phyloP scores from a whole-genome alignment of 2,797 vertebrate genomes.

The Sarcophilus harrisii region DNA sequence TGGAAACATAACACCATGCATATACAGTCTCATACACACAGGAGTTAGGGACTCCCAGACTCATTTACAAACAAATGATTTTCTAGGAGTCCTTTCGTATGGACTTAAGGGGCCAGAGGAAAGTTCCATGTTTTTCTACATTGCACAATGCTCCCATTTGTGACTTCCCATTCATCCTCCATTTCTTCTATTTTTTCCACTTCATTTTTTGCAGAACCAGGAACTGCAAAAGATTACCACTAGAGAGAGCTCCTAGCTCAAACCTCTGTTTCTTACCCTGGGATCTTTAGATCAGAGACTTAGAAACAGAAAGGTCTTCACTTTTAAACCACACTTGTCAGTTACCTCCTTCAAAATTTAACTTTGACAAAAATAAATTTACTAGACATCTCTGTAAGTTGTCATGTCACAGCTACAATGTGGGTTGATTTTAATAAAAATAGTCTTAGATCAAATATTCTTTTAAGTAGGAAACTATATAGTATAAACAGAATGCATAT shows the following conservation, averaged over 20 bases:
- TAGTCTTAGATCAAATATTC: slow-evolving; percentile 27
- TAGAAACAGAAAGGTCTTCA: neutral
- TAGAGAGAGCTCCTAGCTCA: neutral
- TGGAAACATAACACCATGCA: neutral
- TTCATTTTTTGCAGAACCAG: neutral
- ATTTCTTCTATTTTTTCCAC: neutral
- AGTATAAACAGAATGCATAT: neutral
- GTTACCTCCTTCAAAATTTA: slow-evolving; percentile 58
- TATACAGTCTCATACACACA: neutral
- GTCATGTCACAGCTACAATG: neutral
- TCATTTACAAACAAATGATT: neutral
- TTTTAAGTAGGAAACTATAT: slow-evolving; percentile 35
- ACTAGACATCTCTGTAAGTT: slow-evolving; percentile 55
- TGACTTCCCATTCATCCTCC: neutral
- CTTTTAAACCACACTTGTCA: slow-evolving; percentile 15
- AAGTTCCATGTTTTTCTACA: neutral
- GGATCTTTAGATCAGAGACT: neutral
- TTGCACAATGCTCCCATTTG: neutral
- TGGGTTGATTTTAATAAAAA: slow-evolving; percentile 54
- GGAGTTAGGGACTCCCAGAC: neutral
- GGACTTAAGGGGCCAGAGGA: neutral
- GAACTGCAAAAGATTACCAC: neutral
- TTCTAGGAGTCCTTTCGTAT: neutral
- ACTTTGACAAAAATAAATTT: slow-evolving; percentile 47
- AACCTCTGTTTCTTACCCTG: neutral